Conservation (phyloP, 2,797 vertebrate genomes). For the Cichlasoma orientale region DNA sequence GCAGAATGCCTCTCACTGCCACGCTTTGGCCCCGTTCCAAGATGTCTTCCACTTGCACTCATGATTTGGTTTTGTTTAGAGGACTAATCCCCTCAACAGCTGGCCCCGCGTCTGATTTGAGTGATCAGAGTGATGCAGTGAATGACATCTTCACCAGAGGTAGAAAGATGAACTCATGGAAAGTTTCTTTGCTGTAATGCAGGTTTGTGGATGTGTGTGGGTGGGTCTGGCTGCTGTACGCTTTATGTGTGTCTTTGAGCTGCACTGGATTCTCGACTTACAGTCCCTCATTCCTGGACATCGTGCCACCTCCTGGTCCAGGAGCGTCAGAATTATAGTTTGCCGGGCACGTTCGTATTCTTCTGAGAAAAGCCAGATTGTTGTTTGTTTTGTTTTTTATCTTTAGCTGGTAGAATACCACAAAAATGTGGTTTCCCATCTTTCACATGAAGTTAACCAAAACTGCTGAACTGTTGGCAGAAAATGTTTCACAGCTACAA, state of each 20-base stretch:
- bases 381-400: slow-evolving; percentile 13
- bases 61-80: slow-evolving; percentile 57
- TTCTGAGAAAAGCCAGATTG: slow-evolving; percentile 28
- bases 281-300: slow-evolving; percentile 27
- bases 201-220: slow-evolving; percentile 61
- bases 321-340: slow-evolving; percentile 31
- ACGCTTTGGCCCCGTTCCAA: slow-evolving; percentile 66
- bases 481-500: not conserved
- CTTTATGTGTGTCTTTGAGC: slow-evolving; percentile 38
- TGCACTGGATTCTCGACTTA: slow-evolving; percentile 24
- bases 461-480: not conserved
- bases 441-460: slow-evolving; percentile 1
- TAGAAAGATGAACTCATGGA: slow-evolving; percentile 72
- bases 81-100: slow-evolving; percentile 55
- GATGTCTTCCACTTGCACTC: slow-evolving; percentile 71
- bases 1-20: slow-evolving; percentile 69
- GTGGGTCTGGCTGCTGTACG: slow-evolving; percentile 32
- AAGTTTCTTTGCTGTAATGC: slow-evolving; percentile 72
- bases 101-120: slow-evolving; percentile 43
- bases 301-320: not conserved
- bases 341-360: slow-evolving; percentile 20
- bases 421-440: not conserved
- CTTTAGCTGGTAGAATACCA: not conserved
- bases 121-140: slow-evolving; percentile 59
- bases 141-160: slow-evolving; percentile 50